Evolutionary conservation across 1,140 invertebrate genomes (phyloP).

Genomic region (Nylanderia fulva): DNA sequence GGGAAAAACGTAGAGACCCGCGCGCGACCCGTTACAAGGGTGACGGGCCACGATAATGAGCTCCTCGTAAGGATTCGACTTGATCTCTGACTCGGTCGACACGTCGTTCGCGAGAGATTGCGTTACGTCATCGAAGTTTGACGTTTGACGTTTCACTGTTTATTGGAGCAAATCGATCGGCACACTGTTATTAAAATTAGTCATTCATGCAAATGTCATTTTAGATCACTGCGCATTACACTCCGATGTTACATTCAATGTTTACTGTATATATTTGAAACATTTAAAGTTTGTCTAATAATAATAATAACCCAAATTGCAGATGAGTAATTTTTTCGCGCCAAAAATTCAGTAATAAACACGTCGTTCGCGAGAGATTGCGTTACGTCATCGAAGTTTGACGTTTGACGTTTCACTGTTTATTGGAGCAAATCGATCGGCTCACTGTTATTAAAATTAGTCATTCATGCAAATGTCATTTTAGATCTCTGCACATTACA

Average conservation of each 20-base stretch:
- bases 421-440: neutral
- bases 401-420: neutral
- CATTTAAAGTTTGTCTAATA: too few relatives aligned
- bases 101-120: neutral
- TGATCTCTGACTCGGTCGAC: constrained; percentile 34
- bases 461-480: too few relatives aligned
- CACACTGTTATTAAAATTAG: neutral
- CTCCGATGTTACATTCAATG: too few relatives aligned
- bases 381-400: neutral
- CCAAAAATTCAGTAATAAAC: too few relatives aligned
- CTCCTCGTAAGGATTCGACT: constrained; percentile 23
- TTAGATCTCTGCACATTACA: too few relatives aligned
- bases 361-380: neutral
- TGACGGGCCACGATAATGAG: constrained; percentile 53
- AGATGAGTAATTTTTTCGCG: too few relatives aligned
- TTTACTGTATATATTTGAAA: too few relatives aligned
- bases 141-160: neutral
- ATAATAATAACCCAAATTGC: too few relatives aligned
- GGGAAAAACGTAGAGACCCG: constrained; percentile 73
- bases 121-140: neutral
- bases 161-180: neutral
- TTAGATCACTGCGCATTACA: too few relatives aligned
- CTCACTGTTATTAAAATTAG: neutral
- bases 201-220: too few relatives aligned
- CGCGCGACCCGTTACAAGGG: constrained; percentile 1